Evolutionary conservation across 2,888 invertebrate species (phyloP), one percentile per base, ranked within the genome.

Genomic region (Chironomus tentans): DNA sequence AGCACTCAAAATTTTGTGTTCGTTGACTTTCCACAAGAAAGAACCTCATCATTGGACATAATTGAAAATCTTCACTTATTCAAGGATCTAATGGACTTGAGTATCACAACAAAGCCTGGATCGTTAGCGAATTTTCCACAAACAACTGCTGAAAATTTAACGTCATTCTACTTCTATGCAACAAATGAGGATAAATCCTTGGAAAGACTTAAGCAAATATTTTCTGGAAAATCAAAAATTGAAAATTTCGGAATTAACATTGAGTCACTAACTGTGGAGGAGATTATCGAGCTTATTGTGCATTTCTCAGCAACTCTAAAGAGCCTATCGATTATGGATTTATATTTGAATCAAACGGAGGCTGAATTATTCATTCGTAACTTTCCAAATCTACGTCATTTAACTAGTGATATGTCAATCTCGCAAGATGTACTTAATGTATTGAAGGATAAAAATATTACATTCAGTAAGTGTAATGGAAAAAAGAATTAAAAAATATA

Each of bases 221-320:
- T 46, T 24, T 65, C 47, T 10, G 6, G 13, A 21, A 65, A 21
- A 10, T 13, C 65, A 24, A 47, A 28, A 21, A 48, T 74, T 10
- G 24, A 24, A 18, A 1, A 18, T 15, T 4, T 74, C 12, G 5
- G 22, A n/a, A 46, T 74, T 5, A 47, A 74, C 10, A 74, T 74
- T 47, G 74, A 74, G 24, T 68, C 74, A 24, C n/a, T 74, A 10
- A 74, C 74, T 5, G 22, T 74, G n/a, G 47, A 74, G 18, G 74
- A 74, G 18, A 68, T 74, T 13, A 74, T 47, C 3, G 74, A 47
- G 21, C 12, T 74, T n/a, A 13, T 48, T 18, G 13, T 74, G 5
- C n/a, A 28, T 10, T 24, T 74, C 6, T n/a, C 74, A 2, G 10
- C 22, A 4, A 47, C 47, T 1, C 15, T 74, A 15, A 28, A 68